These are phyloP conservation scores for Pterophyllum scalare DNA, from an alignment of 2,113 vertebrate genomes.

Conservation along the genomic window DNA sequence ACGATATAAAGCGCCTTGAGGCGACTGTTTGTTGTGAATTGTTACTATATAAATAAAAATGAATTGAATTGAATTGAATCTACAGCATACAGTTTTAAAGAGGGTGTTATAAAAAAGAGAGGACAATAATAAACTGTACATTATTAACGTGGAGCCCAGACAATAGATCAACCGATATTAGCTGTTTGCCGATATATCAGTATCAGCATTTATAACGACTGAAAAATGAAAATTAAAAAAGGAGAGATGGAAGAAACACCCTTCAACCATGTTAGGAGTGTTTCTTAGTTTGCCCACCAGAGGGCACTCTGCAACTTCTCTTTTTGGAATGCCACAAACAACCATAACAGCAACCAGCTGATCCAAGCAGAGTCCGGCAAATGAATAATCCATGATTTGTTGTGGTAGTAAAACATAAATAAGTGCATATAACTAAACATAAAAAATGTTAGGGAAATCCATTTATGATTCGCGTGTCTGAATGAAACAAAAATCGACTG, in stretches of 20 bases:
- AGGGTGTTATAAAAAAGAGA: rapidly evolving
- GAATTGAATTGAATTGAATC: too few species aligned
- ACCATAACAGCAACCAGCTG: background rate
- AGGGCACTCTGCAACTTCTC: background rate
- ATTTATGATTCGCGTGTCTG: too few species aligned
- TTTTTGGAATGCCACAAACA: background rate
- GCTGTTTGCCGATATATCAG: background rate
- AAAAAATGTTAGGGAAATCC: too few species aligned
- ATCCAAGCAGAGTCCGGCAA: background rate
- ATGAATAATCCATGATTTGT: background rate
- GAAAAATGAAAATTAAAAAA: background rate
- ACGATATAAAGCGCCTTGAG: too few species aligned
- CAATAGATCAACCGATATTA: background rate
- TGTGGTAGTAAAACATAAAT: background rate
- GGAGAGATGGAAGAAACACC: background rate
- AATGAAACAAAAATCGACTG: background rate
- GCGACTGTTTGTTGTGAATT: too few species aligned
- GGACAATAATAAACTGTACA: background rate
- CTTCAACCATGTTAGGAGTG: background rate
- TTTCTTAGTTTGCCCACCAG: background rate
- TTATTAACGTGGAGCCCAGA: background rate
- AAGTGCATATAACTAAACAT: background rate
- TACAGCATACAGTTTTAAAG: background rate
- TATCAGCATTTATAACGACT: background rate
- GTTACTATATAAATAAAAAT: too few species aligned